These are phyloP conservation scores for Suillia variegata DNA, from an alignment of 2,888 invertebrate genomes.

Conservation along the genomic window DNA sequence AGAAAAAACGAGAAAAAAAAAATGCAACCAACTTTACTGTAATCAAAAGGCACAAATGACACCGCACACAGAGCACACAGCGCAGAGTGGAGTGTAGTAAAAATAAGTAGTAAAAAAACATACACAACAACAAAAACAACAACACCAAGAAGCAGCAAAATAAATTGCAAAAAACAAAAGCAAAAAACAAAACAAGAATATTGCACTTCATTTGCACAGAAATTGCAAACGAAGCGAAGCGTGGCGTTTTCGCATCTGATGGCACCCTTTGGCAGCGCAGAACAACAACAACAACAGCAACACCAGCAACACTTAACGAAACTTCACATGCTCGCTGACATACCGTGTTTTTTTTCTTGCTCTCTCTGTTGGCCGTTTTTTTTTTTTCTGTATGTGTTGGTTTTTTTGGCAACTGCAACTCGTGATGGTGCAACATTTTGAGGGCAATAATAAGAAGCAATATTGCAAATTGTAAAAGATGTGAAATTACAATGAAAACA, in stretches of 20 bases:
- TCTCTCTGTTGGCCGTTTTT: too few species aligned
- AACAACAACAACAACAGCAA: constrained; percentile 7
- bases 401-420: background rate
- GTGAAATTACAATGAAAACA: constrained; percentile 1
- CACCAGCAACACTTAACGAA: constrained; percentile 5
- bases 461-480: background rate
- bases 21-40: background rate
- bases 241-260: constrained; percentile 2
- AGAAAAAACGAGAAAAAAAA: too few species aligned
- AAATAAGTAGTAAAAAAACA: background rate
- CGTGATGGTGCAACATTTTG: background rate
- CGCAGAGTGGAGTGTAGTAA: too few species aligned
- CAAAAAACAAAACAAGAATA: background rate
- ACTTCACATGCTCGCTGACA: background rate
- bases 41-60: background rate
- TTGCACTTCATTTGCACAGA: background rate
- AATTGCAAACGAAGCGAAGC: background rate
- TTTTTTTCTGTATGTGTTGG: too few species aligned
- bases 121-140: background rate
- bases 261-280: background rate
- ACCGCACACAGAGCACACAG: too few species aligned
- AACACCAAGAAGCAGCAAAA: background rate
- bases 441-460: background rate
- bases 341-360: too few species aligned
- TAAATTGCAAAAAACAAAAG: background rate